phyloP scores from a whole-genome alignment of 2,888 invertebrate species.

The Bursaphelenchus okinawaensis region DNA sequence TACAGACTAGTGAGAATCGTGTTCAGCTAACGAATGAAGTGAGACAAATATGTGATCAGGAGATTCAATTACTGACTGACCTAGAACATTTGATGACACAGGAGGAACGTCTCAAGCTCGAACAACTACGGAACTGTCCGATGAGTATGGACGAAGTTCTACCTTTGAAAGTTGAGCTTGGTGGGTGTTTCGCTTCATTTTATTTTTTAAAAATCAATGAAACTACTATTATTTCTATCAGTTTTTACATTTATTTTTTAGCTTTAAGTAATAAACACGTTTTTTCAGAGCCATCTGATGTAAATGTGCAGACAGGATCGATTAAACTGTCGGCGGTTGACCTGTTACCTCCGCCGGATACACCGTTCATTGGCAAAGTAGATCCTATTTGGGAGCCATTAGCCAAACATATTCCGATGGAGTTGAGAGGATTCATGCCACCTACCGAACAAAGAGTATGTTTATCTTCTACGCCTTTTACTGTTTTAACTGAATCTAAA shows the following conservation, averaged over 20 bases:
- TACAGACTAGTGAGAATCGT: slow-evolving; percentile 77
- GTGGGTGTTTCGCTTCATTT: not conserved
- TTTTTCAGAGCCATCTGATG: slow-evolving; percentile 8
- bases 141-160: slow-evolving; percentile 7
- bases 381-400: slow-evolving; percentile 9
- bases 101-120: not conserved
- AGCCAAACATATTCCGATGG: slow-evolving; percentile 8
- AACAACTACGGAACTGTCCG: not conserved
- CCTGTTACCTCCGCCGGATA: slow-evolving; percentile 6
- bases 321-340: slow-evolving; percentile 3
- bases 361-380: slow-evolving; percentile 9
- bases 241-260: too few relatives aligned
- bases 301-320: not conserved
- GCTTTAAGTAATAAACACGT: too few relatives aligned
- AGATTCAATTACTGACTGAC: slow-evolving; percentile 5
- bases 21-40: slow-evolving; percentile 58
- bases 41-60: slow-evolving; percentile 5
- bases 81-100: slow-evolving; percentile 6
- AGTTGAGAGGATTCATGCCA: slow-evolving; percentile 7
- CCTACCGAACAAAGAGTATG: not conserved
- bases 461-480: not conserved
- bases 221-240: too few relatives aligned
- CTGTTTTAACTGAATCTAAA: too few relatives aligned
- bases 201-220: too few relatives aligned
- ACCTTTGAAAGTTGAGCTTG: slow-evolving; percentile 3